Percentiles rank a stretch among this genome's conserved stretches.
Conservation (phyloP, 2,888 invertebrate species). For the Cosmorhoe ocellata region DNA sequence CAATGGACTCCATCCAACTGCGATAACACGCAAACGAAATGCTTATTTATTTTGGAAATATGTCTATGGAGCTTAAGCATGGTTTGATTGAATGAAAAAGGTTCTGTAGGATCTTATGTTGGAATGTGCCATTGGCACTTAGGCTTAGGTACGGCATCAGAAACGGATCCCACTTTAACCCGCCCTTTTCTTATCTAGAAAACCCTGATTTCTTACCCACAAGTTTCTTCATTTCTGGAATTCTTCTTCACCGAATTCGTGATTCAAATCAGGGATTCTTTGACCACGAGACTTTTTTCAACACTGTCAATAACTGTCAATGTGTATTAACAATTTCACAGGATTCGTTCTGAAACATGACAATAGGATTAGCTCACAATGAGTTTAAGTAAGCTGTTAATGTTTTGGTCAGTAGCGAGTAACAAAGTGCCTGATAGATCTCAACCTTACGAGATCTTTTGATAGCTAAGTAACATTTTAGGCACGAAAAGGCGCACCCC, state of each 20-base stretch:
- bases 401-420: slow-evolving; percentile 32
- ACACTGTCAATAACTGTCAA: too few relatives aligned
- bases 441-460: slow-evolving; percentile 34
- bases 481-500: slow-evolving; percentile 46
- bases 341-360: slow-evolving; percentile 32
- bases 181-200: background rate
- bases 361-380: slow-evolving; percentile 31
- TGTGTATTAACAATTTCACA: slow-evolving; percentile 12
- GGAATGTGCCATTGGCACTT: slow-evolving; percentile 23
- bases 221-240: background rate
- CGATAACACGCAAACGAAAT: slow-evolving; percentile 1
- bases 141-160: slow-evolving; percentile 16
- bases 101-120: background rate
- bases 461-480: slow-evolving; percentile 29
- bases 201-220: background rate
- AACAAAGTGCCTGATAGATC: slow-evolving; percentile 34
- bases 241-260: too few relatives aligned
- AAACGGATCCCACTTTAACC: slow-evolving; percentile 21
- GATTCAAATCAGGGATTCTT: too few relatives aligned
- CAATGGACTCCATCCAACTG: slow-evolving; percentile 4
- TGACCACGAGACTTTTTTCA: too few relatives aligned
- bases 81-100: slow-evolving; percentile 1
- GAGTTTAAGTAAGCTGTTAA: slow-evolving; percentile 28
- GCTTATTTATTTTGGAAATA: background rate
- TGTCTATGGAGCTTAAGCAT: background rate